phyloP scores from a whole-genome alignment of 2,888 invertebrate genomes.

The Mythimna impura region DNA sequence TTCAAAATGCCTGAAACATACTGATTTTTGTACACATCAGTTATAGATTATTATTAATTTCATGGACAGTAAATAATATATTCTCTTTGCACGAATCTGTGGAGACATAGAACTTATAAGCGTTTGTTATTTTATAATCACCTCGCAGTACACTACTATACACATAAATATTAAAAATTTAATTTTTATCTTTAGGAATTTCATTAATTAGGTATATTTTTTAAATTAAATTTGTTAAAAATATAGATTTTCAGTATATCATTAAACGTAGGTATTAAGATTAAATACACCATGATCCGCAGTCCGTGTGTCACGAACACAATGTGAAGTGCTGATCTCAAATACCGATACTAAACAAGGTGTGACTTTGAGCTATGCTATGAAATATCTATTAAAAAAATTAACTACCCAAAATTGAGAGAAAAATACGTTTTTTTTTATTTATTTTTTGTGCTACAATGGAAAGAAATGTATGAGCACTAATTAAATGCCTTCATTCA shows the following conservation, averaged over 20 bases:
- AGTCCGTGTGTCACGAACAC: constrained; percentile 72
- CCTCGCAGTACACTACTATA: constrained; percentile 86
- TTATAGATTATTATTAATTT: constrained; percentile 85
- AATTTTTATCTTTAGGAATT: constrained; percentile 88
- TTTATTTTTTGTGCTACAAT: constrained; percentile 80
- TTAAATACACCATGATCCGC: constrained; percentile 79
- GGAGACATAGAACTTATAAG: constrained; percentile 83
- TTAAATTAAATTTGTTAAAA: constrained; percentile 88
- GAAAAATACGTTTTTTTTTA: constrained; percentile 72
- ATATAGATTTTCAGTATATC: constrained; percentile 88
- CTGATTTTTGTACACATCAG: constrained; percentile 90
- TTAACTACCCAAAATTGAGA: constrained; percentile 79
- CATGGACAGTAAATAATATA: constrained; percentile 88
- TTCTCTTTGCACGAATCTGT: constrained; percentile 81
- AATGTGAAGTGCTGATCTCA: constrained; percentile 70
- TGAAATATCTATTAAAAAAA: constrained; percentile 76
- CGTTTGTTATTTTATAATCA: constrained; percentile 80
- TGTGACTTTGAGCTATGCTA: constrained; percentile 78
- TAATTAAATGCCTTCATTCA: constrained; percentile 84
- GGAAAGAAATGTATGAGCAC: constrained; percentile 83
- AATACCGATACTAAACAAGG: constrained; percentile 72
- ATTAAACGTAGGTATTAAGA: constrained; percentile 84
- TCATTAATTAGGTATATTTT: constrained; percentile 86
- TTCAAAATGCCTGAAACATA: constrained; percentile 90
- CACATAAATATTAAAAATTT: constrained; percentile 88